A percentile compares a stretch with the other conserved stretches of the same genome.
Evolutionary conservation across 2,113 vertebrate species (phyloP).

Genomic region (Promerops cafer): DNA sequence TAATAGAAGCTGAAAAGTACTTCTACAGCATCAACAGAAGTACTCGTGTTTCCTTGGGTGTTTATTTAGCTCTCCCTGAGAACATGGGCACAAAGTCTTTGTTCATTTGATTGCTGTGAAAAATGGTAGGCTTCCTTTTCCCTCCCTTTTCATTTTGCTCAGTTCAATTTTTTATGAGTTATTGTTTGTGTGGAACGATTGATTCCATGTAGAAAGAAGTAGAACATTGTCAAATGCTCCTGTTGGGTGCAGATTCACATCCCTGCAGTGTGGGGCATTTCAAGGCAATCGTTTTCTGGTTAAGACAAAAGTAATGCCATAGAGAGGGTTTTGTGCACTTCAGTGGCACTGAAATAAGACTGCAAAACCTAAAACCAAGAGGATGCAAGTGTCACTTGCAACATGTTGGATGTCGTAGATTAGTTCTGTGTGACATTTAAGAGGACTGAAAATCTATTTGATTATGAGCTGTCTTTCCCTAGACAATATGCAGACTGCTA

Average conservation of each 20-base stretch:
- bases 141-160: neutral
- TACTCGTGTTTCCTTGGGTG: neutral
- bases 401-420: neutral
- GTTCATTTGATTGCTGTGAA: neutral
- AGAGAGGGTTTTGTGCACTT: neutral
- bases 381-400: neutral
- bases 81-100: neutral
- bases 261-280: neutral
- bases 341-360: neutral
- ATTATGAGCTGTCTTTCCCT: neutral
- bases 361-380: neutral
- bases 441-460: neutral
- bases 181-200: neutral
- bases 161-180: neutral
- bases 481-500: neutral
- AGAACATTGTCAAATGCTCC: neutral
- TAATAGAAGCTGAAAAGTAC: neutral
- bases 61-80: neutral
- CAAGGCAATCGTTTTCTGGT: neutral
- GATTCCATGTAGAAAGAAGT: neutral
- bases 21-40: neutral
- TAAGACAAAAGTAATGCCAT: neutral
- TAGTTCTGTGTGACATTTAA: slow-evolving; percentile 3
- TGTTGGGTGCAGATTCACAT: neutral
- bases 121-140: neutral